Evolutionary conservation across 2,888 invertebrate species (phyloP), one percentile per base, ranked within the genome.

Genomic region (Marronus borbonicus): DNA sequence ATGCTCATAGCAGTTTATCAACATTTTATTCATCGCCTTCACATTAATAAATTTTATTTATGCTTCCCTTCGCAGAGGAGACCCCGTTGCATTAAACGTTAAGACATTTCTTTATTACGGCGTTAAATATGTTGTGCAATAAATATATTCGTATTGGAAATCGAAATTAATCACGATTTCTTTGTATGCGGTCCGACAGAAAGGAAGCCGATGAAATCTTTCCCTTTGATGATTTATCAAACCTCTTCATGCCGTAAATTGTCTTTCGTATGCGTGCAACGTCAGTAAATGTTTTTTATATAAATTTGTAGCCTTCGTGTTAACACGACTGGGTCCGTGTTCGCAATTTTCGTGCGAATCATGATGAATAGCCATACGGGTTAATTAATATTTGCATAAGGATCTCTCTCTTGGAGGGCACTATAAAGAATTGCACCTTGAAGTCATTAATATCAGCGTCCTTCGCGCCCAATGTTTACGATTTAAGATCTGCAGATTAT

Each of bases 321-420:
- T 49, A 74, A 74, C 72, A 60, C 60, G 49, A 50, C 24, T 8
- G 44, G 5, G 60, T 60, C 49, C 44, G 14, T 60, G 60, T 74
- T 60, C 72, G 44, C 72, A 39, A 3, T 60, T 24, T 60, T 74
- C 49, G 60, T 60, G 60, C 60, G 60, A 74, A 60, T 60, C 12
- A 28, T 60, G 60, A 74, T 60, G 14, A 74, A 74, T 74, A 55
- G 28, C 12, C 55, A 31, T 55, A 55, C 28, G 55, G n/a, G 52
- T 70, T 70, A 70, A 70, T 70, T 70, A 70, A 70, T 70, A 70
- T 70, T 70, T 70, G 55, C 70, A 39, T 55, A 70, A 70, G 70
- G 36, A 44, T 44, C 52, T 70, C 28, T 55, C 36, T 70, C 55
- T 70, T 31, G 70, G 17, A 70, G 70, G 55, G 70, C 36, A 36